Evolutionary conservation across 2,113 vertebrate species (phyloP), one percentile per base, ranked within the genome.

Genomic region (Ramphastos sulfuratus): DNA sequence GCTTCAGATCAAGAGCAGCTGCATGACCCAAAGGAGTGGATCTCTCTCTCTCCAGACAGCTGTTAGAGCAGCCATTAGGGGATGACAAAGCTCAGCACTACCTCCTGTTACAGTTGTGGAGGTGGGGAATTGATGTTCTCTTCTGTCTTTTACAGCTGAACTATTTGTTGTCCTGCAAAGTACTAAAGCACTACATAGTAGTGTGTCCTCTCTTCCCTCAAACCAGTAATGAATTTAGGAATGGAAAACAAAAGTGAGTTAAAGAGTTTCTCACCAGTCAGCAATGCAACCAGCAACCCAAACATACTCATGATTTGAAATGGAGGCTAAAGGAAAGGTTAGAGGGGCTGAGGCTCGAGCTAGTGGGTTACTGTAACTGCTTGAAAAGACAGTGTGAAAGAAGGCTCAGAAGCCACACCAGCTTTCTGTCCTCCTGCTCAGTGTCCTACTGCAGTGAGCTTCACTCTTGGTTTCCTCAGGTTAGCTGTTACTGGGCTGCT

Each of bases 1-100:
- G 56, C 21, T 85, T 71, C 84, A 85, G 71, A 58, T 17, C 23
- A 79, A 69, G 50, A 91, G 15, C 81, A 95, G 89, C 87, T 94
- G 73, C 91, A 71, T n/a, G 28, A 82, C 61, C 30, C 37, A 82
- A 91, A 87, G 56, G 39, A 85, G 75, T 28, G 42, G 58, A 67
- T 37, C 30, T 83, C 80, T 92, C 80, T 92, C 88, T 46, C 58
- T 21, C 24, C 88, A 80, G 60, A 83, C 76, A 93, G 80, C 64
- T 94, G 80, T 59, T 77, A 79, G 60, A 82, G 46, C 63, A 93
- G 27, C 63, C 42, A 76, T 39, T 39, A 90, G 16, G 19, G 8
- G 4, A 92, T 66, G 30, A 71, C 60, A 85, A 86, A 90, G 46
- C 69, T 63, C 56, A 82, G 31, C 42, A 85, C 18, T 58, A 14